phyloP scores from a whole-genome alignment of 2,797 vertebrate genomes.

The Hipposideros larvatus region DNA sequence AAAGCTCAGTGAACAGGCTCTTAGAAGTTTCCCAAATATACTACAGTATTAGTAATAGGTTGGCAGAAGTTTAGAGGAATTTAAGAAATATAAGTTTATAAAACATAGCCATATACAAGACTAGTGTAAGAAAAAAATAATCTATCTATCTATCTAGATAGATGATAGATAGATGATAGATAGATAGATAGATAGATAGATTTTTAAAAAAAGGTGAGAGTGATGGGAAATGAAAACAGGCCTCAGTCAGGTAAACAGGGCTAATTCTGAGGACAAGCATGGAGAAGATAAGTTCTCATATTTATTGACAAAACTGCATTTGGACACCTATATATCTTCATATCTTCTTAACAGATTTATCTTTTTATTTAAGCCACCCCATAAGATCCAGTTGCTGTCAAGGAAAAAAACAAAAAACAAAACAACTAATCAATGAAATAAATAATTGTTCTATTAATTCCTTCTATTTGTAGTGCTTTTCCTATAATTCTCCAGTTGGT shows the following conservation, averaged over 20 bases:
- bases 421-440: not conserved
- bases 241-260: not conserved
- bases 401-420: not conserved
- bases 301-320: not conserved
- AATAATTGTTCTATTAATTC: not conserved
- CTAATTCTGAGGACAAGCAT: not conserved
- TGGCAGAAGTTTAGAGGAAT: not conserved
- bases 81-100: not conserved
- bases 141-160: too few relatives aligned
- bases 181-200: too few relatives aligned
- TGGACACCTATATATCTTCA: not conserved
- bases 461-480: not conserved
- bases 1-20: not conserved
- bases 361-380: not conserved
- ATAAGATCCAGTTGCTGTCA: not conserved
- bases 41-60: not conserved
- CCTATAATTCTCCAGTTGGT: not conserved
- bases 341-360: not conserved
- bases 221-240: not conserved
- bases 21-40: not conserved
- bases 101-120: not conserved
- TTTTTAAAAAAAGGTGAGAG: not conserved
- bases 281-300: not conserved
- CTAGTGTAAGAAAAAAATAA: not conserved
- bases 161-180: too few relatives aligned